Base-by-base conservation (phyloP, 1,140 invertebrate genomes). In the Drosophila arawakana region DNA sequence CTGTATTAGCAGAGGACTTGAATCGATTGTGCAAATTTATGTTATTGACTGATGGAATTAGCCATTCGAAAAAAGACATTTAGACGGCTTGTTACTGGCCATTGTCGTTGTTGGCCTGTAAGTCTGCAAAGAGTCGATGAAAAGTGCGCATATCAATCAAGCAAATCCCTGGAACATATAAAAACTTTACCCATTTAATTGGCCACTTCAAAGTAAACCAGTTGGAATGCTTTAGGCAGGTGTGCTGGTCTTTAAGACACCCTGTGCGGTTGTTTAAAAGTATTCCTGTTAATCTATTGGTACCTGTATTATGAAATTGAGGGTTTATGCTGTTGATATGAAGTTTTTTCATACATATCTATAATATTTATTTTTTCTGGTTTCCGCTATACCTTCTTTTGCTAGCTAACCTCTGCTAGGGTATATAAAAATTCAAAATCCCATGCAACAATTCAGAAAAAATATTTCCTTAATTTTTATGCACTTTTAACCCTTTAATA, bases 401-500 rank as follows among this genome's bases (percentile, higher is more conserved):
- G 25, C 25, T 6, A 2, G 25, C 25, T 2, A 30, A 30, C 25
- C 25, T 30, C 0, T 30, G 25, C 25, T 30, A 30, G 25, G 25
- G 4, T 30, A 30, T 30, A 30, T 6, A 2, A 30, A 30, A 30
- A 30, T 0, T 49, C 69, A 72, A 72, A 76, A 72, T 61, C 49
- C 68, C 73, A 41, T 76, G 69, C 60, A 30, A 60, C 68, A 72
- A 72, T 76, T 76, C 71, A 55, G 55, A 50, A 13, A 44, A 78
- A 81, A 80, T 84, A 73, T 72, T 71, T 66, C 60, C 62, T 55
- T 50, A 4, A 74, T 72, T 69, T 74, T 77, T 78, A 78, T 78
- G 81, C 67, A 57, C 77, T 58, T 67, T 85, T 85, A 78, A 78
- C 67, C 74, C 78, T 84, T 85, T 78, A 81, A 76, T 70, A 39